Percentiles rank a stretch among this genome's conserved stretches.
phyloP scores from a whole-genome alignment of 2,113 vertebrate species.

The Oncorhynchus gorbuscha region DNA sequence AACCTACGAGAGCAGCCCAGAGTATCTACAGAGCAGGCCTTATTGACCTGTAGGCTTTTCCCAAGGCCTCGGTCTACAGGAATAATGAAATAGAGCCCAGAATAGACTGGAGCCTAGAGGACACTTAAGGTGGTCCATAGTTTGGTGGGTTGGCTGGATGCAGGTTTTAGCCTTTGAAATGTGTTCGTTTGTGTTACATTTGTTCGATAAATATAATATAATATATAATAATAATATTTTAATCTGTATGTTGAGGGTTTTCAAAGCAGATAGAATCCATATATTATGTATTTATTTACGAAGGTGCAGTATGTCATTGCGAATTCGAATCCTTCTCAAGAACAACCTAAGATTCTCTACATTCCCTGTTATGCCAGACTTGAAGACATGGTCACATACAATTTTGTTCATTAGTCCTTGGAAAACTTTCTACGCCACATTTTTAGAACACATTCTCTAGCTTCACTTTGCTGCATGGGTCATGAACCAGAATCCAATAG shows the following conservation, averaged over 20 bases:
- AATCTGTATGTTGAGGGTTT: too few species aligned
- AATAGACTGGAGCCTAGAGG: neutral
- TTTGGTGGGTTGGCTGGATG: too few species aligned
- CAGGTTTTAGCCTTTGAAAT: too few species aligned
- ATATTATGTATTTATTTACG: too few species aligned
- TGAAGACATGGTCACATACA: neutral
- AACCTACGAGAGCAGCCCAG: conserved; percentile 47
- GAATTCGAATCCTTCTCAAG: neutral
- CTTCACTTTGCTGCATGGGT: conserved; percentile 37
- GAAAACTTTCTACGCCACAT: neutral
- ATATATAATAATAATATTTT: too few species aligned
- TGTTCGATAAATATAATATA: too few species aligned
- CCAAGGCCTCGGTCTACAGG: conserved; percentile 45
- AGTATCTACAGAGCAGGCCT: neutral
- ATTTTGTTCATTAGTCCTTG: neutral
- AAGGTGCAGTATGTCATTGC: too few species aligned
- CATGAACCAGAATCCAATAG: conserved; percentile 56
- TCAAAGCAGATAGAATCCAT: too few species aligned
- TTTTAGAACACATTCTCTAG: neutral
- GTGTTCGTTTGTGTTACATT: too few species aligned
- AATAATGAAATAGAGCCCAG: neutral
- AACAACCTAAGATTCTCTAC: neutral
- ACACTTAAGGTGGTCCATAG: neutral
- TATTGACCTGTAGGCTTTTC: conserved; percentile 70
- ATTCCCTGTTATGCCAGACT: neutral